These are phyloP conservation scores for Amblyornis subalaris DNA, from an alignment of 2,113 vertebrate genomes.

Conservation along the genomic window DNA sequence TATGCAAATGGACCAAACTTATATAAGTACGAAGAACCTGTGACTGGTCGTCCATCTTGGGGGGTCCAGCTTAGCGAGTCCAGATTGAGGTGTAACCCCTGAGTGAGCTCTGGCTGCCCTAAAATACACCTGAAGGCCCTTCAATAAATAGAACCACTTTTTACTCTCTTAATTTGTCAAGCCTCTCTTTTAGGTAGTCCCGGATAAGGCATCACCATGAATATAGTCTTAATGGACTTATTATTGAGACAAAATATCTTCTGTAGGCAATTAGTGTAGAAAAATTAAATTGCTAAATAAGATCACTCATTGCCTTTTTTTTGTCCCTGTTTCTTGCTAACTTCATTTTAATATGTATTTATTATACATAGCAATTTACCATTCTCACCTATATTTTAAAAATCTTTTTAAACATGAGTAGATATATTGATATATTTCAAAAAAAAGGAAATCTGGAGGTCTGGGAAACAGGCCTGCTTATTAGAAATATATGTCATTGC, in stretches of 20 bases:
- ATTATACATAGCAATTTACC: background rate
- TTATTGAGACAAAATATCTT: conserved; percentile 13
- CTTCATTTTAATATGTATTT: background rate
- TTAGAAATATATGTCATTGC: background rate
- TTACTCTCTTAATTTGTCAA: no score
- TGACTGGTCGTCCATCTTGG: no score
- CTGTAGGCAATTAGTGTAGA: background rate
- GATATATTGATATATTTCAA: background rate
- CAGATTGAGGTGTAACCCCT: no score
- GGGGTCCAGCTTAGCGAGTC: no score
- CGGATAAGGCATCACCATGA: background rate
- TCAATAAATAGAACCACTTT: no score
- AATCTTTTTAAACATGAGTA: no score
- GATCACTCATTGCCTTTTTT: background rate
- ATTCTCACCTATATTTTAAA: background rate
- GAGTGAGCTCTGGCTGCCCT: no score
- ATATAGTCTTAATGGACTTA: background rate
- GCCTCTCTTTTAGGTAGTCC: no score
- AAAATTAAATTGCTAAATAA: background rate
- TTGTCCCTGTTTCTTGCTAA: background rate
- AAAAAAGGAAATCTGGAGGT: background rate
- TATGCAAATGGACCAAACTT: no score
- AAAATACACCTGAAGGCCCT: no score
- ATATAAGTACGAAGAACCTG: no score
- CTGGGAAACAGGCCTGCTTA: background rate